Conservation (phyloP, 2,888 invertebrate genomes). For the Amiota communis region DNA sequence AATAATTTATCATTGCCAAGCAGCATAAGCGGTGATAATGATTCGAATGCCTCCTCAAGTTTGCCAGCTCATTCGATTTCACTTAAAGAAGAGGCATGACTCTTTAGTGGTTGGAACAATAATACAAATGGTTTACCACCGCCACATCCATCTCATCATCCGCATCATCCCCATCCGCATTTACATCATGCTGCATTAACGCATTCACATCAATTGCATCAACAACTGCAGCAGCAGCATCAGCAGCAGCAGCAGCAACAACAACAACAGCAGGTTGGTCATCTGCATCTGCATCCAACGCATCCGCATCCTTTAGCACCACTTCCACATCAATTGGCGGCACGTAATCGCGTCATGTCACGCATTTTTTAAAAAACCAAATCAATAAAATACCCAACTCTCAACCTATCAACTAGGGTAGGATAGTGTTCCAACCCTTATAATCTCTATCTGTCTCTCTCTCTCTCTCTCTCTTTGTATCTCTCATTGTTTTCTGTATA, state of each 20-base stretch:
- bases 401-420: neutral
- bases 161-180: conserved; percentile 37
- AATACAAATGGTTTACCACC: conserved; percentile 30
- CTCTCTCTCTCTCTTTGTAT: conserved; percentile 2
- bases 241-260: conserved; percentile 33
- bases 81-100: conserved; percentile 84
- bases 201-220: conserved; percentile 37
- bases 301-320: conserved; percentile 37
- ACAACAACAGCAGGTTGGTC: conserved; percentile 35
- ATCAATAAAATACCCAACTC: conserved; percentile 35
- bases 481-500: neutral
- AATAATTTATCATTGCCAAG: conserved; percentile 70
- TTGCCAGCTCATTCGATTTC: conserved; percentile 67
- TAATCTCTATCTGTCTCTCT: neutral
- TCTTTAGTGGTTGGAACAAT: conserved; percentile 87
- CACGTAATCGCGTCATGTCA: conserved; percentile 71
- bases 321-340: conserved; percentile 52
- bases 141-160: conserved; percentile 32
- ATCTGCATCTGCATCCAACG: conserved; percentile 13
- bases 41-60: conserved; percentile 71
- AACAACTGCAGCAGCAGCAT: conserved; percentile 32
- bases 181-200: neutral
- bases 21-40: conserved; percentile 72
- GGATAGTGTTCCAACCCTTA: conserved; percentile 21
- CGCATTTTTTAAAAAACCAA: conserved; percentile 69